Percentiles rank a stretch among this genome's conserved stretches.
Evolutionary conservation across 2,797 vertebrate genomes (phyloP).

Genomic region (Alcedo atthis): DNA sequence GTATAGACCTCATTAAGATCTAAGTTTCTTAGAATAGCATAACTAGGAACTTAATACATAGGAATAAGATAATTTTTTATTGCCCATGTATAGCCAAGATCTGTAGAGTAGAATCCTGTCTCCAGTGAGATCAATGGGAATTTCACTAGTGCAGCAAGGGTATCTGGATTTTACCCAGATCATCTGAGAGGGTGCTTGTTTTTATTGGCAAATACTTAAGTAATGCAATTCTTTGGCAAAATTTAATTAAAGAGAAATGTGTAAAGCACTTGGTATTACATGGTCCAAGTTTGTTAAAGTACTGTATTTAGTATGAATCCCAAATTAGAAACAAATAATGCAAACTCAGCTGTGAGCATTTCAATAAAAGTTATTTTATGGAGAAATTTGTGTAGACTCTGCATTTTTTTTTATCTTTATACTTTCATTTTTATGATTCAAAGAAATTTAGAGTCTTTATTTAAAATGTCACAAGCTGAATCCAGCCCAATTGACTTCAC

Average conservation of each 20-base stretch:
- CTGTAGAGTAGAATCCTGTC: neutral
- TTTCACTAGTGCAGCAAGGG: neutral
- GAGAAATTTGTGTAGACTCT: neutral
- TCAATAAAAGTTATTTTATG: neutral
- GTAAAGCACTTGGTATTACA: neutral
- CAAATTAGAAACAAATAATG: neutral
- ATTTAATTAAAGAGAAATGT: conserved; percentile 26
- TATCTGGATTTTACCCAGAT: neutral
- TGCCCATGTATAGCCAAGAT: neutral
- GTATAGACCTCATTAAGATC: neutral
- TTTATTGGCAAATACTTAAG: neutral
- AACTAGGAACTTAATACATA: neutral
- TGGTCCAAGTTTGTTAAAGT: neutral
- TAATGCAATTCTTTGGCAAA: neutral
- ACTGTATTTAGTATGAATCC: neutral
- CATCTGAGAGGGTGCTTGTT: neutral
- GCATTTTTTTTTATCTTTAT: neutral
- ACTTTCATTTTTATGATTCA: neutral
- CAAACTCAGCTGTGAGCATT: neutral
- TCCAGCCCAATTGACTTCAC: neutral
- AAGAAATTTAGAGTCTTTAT: neutral
- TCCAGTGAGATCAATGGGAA: neutral
- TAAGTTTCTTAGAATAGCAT: neutral
- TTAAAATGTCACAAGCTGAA: neutral
- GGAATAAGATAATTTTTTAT: neutral